Evolutionary conservation across 1,140 invertebrate species (phyloP).

Genomic region (Mylabris phalerata): DNA sequence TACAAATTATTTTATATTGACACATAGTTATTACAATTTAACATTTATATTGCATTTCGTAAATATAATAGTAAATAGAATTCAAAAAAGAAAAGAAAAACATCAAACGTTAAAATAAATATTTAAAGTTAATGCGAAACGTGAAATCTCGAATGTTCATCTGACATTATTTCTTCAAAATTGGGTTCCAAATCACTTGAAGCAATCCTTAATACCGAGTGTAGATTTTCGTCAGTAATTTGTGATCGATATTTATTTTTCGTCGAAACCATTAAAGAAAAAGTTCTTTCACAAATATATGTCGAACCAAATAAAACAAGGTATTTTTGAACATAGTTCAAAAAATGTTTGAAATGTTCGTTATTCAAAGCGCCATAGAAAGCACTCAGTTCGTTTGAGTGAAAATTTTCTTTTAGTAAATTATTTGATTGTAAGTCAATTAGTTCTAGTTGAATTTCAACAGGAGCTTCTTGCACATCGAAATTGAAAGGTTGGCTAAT

Average conservation of each 20-base stretch:
- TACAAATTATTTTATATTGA: too few species aligned
- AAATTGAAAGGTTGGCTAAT: conserved; percentile 8
- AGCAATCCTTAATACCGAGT: conserved; percentile 15
- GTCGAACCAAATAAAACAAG: conserved; percentile 8
- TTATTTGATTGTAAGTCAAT: conserved; percentile 9
- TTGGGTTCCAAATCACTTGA: conserved; percentile 6
- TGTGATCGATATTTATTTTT: conserved; percentile 9
- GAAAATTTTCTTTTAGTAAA: conserved; percentile 10
- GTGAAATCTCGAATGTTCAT: too few species aligned
- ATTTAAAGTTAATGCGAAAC: too few species aligned
- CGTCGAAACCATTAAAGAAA: conserved; percentile 9
- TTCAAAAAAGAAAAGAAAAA: too few species aligned
- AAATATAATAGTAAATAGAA: too few species aligned
- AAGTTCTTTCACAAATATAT: conserved; percentile 11
- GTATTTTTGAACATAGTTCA: conserved; percentile 12
- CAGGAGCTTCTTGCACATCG: conserved; percentile 9
- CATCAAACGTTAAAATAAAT: too few species aligned
- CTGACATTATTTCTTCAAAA: conserved; percentile 1
- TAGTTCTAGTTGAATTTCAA: conserved; percentile 8
- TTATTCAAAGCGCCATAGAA: conserved; percentile 6
- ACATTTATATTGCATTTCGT: too few species aligned
- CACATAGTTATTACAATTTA: too few species aligned
- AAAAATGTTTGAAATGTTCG: conserved; percentile 13
- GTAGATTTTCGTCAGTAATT: conserved; percentile 14
- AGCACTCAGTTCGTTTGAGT: conserved; percentile 2